These are phyloP conservation scores for Spinibarbus caldwelli DNA, from an alignment of 2,797 vertebrate species.

Conservation along the genomic window DNA sequence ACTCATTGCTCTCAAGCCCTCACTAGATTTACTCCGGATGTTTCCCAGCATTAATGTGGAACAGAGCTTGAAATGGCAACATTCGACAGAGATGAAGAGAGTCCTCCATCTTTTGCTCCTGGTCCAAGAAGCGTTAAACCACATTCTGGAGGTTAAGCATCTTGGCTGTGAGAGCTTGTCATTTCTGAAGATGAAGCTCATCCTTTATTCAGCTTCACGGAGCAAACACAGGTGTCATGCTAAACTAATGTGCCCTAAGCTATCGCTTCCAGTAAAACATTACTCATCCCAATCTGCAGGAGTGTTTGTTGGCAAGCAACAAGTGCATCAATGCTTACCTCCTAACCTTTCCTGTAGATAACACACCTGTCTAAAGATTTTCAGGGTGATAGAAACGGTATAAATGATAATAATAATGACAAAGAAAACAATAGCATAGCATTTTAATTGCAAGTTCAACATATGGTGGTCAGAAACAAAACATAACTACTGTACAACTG, in stretches of 20 bases:
- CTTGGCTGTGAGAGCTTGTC: slow-evolving; percentile 67
- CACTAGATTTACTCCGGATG: not conserved
- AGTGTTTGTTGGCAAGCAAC: slow-evolving; percentile 42
- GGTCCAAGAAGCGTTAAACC: slow-evolving; percentile 66
- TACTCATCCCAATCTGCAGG: slow-evolving; percentile 56
- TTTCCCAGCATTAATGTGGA: slow-evolving; percentile 39
- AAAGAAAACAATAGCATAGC: not conserved
- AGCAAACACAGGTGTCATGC: slow-evolving; percentile 48
- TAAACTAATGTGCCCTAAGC: slow-evolving; percentile 55
- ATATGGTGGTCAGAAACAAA: not conserved
- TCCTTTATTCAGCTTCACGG: slow-evolving; percentile 56
- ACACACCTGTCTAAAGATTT: slow-evolving; percentile 17
- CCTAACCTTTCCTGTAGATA: slow-evolving; percentile 33
- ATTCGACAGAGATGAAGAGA: slow-evolving; percentile 65
- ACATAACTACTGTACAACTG: not conserved
- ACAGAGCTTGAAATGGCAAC: slow-evolving; percentile 51
- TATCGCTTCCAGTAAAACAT: slow-evolving; percentile 49
- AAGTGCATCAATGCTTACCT: slow-evolving; percentile 30
- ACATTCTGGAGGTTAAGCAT: slow-evolving; percentile 69
- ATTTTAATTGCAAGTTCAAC: not conserved
- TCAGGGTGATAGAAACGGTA: not conserved
- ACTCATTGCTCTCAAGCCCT: not conserved
- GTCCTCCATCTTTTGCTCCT: slow-evolving; percentile 46
- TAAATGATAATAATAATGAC: not conserved
- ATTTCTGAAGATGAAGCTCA: slow-evolving; percentile 69